Evolutionary conservation across 53 echinoderm and acorn worm species (phyloP), one percentile per base, ranked within the genome.

Genomic region (Stichopus horrens): DNA sequence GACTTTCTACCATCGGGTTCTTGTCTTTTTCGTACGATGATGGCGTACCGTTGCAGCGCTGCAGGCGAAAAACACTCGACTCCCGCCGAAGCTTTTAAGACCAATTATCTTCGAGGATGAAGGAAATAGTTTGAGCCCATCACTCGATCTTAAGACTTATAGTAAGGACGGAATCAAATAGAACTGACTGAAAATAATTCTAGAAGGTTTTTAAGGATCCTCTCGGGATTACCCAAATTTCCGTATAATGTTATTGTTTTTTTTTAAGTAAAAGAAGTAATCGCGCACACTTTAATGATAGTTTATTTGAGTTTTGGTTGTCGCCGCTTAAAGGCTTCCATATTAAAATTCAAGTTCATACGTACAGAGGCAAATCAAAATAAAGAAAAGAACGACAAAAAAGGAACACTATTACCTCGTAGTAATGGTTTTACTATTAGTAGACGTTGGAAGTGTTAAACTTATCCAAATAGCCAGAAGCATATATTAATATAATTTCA

Each of bases 21-120:
- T 37, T 37, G 37, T 18, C 16, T 71, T 20, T 71, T 71, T 71
- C 11, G 7, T 18, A 7, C 4, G 18, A 5, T 18, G 58, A 57
- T 81, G 57, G 21, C 81, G 55, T 58, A 56, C 21, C 81, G 20
- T 58, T 81, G 58, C 57, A 58, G 53, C 57, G 81, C 81, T 81
- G 81, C 22, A 81, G 81, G 81, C 81, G 11, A 81, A 81, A 37
- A 81, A 81, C 81, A 57, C 81, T 81, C 58, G 57, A 81, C 21
- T 52, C 22, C 6, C 81, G 58, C 22, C 57, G 81, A 81, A 81
- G 81, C 81, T 81, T 81, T 81, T 81, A 81, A 81, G 81, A 81
- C 57, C 81, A 81, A 81, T 81, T 81, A 81, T 81, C 81, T 20
- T 5, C 23, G 22, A 56, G 59, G 57, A 81, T n/a, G 21, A n/a